phyloP scores from a whole-genome alignment of 2,888 invertebrate species.

The Drosophila stalkeri region DNA sequence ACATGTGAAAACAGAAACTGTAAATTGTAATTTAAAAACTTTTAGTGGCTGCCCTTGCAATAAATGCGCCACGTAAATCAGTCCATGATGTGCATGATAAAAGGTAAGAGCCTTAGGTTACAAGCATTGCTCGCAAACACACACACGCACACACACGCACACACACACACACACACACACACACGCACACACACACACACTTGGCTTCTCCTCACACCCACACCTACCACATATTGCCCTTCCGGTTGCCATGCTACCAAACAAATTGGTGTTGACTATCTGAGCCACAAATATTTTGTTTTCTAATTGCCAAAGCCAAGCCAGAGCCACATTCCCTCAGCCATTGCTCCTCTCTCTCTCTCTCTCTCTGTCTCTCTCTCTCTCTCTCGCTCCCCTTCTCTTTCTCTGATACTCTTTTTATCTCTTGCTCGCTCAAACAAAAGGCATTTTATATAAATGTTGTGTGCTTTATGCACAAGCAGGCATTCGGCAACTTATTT shows the following conservation, averaged over 20 bases:
- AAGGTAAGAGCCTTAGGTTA: slow-evolving; percentile 43
- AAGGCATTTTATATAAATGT: slow-evolving; percentile 17
- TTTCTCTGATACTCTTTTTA: background rate
- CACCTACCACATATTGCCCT: background rate
- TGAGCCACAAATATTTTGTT: slow-evolving; percentile 60
- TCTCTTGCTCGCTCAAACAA: background rate
- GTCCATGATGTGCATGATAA: slow-evolving; percentile 57
- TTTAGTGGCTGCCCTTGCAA: slow-evolving; percentile 77
- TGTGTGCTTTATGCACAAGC: slow-evolving; percentile 20
- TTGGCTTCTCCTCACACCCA: background rate
- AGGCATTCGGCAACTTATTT: background rate
- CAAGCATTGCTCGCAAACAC: background rate
- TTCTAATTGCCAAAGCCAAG: slow-evolving; percentile 53
- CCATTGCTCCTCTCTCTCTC: background rate
- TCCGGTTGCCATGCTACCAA: slow-evolving; percentile 23
- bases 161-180: background rate
- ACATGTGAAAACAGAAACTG: slow-evolving; percentile 54
- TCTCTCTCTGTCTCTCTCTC: background rate
- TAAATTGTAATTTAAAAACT: slow-evolving; percentile 76
- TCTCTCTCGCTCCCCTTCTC: background rate
- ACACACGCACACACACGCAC: background rate
- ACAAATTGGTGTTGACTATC: slow-evolving; percentile 60
- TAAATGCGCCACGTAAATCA: slow-evolving; percentile 66
- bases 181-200: background rate
- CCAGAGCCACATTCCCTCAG: slow-evolving; percentile 7